Percentiles rank a stretch among this genome's conserved stretches.
These are phyloP conservation scores for Arenaria interpres DNA, from an alignment of 2,113 vertebrate species.

Conservation along the genomic window DNA sequence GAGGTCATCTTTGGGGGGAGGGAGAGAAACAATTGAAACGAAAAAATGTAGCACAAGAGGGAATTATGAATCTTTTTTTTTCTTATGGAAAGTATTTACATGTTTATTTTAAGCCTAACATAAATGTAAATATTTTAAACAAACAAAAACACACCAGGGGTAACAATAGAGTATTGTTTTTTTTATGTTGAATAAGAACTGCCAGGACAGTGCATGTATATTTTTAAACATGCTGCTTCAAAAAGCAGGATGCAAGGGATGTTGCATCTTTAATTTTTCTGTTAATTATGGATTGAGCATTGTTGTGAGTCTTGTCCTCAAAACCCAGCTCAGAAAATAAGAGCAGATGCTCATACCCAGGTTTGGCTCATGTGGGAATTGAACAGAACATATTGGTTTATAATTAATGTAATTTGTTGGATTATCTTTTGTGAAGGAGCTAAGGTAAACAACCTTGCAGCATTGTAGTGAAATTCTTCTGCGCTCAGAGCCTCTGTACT, in stretches of 20 bases:
- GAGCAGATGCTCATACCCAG: slow-evolving; percentile 94
- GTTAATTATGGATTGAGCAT: slow-evolving; percentile 88
- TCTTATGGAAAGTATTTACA: slow-evolving; percentile 72
- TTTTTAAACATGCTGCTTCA: slow-evolving; percentile 78
- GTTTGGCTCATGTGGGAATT: slow-evolving; percentile 89
- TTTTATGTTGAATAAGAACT: slow-evolving; percentile 68
- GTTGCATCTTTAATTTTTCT: slow-evolving; percentile 87
- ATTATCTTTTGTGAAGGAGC: slow-evolving; percentile 93
- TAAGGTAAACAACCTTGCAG: slow-evolving; percentile 86
- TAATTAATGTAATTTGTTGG: slow-evolving; percentile 99
- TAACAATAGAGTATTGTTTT: slow-evolving; percentile 75
- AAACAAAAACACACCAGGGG: slow-evolving; percentile 74
- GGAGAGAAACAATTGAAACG: slow-evolving; percentile 58
- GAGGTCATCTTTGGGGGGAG: slow-evolving; percentile 61
- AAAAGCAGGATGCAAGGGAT: slow-evolving; percentile 77
- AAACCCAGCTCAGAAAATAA: slow-evolving; percentile 85
- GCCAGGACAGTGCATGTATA: slow-evolving; percentile 71
- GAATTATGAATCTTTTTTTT: slow-evolving; percentile 61
- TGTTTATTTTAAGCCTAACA: slow-evolving; percentile 77
- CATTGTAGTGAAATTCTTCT: slow-evolving; percentile 75
- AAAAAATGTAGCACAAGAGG: slow-evolving; percentile 45
- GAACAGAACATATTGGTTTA: slow-evolving; percentile 96
- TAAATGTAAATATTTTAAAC: slow-evolving; percentile 80
- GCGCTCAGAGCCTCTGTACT: slow-evolving; percentile 51
- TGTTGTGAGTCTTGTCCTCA: slow-evolving; percentile 87